These are phyloP conservation scores for Gymnodraco acuticeps DNA, from an alignment of 2,797 vertebrate species.

Conservation along the genomic window DNA sequence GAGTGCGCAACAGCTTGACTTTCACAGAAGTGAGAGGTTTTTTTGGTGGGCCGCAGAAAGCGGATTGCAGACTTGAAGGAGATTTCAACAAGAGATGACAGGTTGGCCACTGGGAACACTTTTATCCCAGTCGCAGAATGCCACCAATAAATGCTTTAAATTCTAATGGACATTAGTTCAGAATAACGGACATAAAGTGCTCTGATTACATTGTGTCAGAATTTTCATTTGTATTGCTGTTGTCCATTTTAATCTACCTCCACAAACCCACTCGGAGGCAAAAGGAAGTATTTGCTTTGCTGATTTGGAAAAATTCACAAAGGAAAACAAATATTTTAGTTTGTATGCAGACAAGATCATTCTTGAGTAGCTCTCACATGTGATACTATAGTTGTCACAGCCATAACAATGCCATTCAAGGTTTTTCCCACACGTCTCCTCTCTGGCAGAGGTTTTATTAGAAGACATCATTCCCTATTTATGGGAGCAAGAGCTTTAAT, in stretches of 20 bases:
- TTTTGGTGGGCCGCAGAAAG: conserved; percentile 35
- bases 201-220: conserved; percentile 49
- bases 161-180: conserved; percentile 55
- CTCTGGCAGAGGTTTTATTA: conserved; percentile 35
- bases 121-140: conserved; percentile 52
- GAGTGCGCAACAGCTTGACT: conserved; percentile 42
- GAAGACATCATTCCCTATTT: conserved; percentile 6
- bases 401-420: neutral
- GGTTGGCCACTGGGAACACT: conserved; percentile 50
- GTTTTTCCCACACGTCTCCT: neutral
- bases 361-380: conserved; percentile 11
- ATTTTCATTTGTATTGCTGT: conserved; percentile 82
- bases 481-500: conserved; percentile 32
- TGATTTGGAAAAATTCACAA: conserved; percentile 15
- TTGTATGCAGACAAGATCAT: neutral
- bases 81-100: conserved; percentile 56
- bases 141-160: conserved; percentile 61
- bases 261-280: conserved; percentile 1
- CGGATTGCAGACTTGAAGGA: conserved; percentile 33
- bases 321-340: neutral
- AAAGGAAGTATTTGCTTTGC: conserved; percentile 7
- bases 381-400: conserved; percentile 6
- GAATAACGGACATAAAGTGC: conserved; percentile 54
- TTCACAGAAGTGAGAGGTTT: conserved; percentile 42
- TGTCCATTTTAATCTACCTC: conserved; percentile 66